phyloP scores from a whole-genome alignment of 2,113 vertebrate species.

The Siniperca chuatsi region DNA sequence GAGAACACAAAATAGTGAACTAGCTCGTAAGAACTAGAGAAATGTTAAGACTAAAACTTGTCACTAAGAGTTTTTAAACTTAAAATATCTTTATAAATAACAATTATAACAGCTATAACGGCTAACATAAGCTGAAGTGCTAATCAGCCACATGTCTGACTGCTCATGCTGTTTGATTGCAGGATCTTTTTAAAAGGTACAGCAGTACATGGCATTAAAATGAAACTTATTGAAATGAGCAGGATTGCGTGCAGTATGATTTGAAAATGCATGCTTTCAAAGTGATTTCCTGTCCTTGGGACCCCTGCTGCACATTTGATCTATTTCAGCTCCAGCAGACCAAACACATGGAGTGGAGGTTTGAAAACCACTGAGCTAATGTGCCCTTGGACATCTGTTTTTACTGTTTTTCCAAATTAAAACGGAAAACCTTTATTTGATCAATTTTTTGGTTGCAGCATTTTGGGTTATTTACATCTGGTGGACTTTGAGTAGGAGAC shows the following conservation, averaged over 20 bases:
- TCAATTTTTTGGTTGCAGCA: neutral
- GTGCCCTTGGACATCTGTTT: neutral
- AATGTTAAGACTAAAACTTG: neutral
- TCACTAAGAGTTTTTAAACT: neutral
- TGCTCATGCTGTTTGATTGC: constrained; percentile 37
- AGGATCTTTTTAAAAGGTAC: constrained; percentile 25
- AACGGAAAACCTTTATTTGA: neutral
- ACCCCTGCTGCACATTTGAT: neutral
- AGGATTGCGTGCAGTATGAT: neutral
- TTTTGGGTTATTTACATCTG: constrained; percentile 3
- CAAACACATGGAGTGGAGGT: neutral
- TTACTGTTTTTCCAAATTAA: neutral
- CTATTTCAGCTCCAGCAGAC: constrained; percentile 3
- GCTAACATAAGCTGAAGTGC: neutral
- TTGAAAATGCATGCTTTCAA: constrained; percentile 27
- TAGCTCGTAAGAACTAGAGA: neutral
- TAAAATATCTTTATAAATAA: neutral
- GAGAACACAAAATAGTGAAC: neutral
- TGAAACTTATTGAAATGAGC: constrained; percentile 14
- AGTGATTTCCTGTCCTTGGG: constrained; percentile 12
- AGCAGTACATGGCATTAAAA: constrained; percentile 18
- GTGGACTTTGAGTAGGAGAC: constrained; percentile 5
- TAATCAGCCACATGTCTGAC: constrained; percentile 40
- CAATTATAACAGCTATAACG: neutral
- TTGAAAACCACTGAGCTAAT: neutral